Percentiles rank a stretch among this genome's conserved stretches.
Evolutionary conservation across 2,888 invertebrate species (phyloP).

Genomic region (Digitonthophagus gazella): DNA sequence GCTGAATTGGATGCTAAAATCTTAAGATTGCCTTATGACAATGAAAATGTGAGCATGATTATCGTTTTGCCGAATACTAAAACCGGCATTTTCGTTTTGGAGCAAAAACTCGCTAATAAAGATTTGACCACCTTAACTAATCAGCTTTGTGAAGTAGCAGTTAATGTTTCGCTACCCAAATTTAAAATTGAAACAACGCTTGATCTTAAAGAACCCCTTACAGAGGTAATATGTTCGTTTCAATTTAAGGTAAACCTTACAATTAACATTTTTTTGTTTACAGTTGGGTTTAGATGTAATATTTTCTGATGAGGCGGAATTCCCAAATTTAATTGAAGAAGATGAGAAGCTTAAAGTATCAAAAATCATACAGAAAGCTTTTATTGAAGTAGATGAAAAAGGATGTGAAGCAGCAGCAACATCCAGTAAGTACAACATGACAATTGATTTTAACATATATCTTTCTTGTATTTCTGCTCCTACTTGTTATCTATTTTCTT

Average conservation of each 20-base stretch:
- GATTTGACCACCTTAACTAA: constrained; percentile 56
- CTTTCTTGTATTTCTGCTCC: too few species aligned
- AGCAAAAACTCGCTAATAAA: constrained; percentile 59
- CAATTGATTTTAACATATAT: constrained; percentile 17
- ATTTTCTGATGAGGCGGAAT: constrained; percentile 62
- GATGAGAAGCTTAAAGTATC: constrained; percentile 49
- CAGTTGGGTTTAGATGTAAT: constrained; percentile 72
- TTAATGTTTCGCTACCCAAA: constrained; percentile 71
- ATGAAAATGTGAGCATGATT: constrained; percentile 69
- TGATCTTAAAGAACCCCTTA: constrained; percentile 60
- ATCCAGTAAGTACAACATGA: constrained; percentile 22
- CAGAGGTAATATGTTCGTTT: constrained; percentile 57
- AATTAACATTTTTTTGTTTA: constrained; percentile 33
- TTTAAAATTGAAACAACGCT: constrained; percentile 77
- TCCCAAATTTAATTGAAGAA: constrained; percentile 60
- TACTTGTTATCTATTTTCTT: too few species aligned
- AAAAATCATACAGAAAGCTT: constrained; percentile 27
- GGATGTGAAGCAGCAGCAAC: constrained; percentile 27
- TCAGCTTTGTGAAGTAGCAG: constrained; percentile 55
- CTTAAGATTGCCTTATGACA: constrained; percentile 70
- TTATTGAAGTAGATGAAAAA: constrained; percentile 28
- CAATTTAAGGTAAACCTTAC: neutral
- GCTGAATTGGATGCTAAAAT: constrained; percentile 59
- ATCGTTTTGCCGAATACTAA: constrained; percentile 70
- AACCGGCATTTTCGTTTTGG: constrained; percentile 63